A percentile compares a stretch with the other conserved stretches of the same genome.
phyloP scores from a whole-genome alignment of 2,797 vertebrate species.

The Pagetopsis macropterus region DNA sequence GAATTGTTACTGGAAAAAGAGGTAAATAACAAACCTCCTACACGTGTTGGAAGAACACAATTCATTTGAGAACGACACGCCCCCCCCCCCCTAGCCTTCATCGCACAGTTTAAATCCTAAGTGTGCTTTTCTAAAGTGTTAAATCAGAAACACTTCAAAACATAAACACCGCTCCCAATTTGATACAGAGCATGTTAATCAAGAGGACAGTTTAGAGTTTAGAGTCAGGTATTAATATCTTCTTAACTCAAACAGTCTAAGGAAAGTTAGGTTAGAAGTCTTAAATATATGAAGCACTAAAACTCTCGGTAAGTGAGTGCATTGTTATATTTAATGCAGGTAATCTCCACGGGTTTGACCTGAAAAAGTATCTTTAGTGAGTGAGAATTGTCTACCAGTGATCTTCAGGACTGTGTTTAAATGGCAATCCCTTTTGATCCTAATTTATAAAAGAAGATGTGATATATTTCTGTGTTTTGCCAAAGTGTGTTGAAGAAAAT shows the following conservation, averaged over 20 bases:
- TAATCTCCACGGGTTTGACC: too few species aligned
- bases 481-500: too few species aligned
- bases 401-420: too few species aligned
- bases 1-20: not conserved
- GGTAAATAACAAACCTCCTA: not conserved
- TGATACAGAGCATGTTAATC: slow-evolving; percentile 7
- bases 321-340: too few species aligned
- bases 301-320: not conserved
- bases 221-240: slow-evolving; percentile 15
- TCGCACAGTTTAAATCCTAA: slow-evolving; percentile 9
- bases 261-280: not conserved
- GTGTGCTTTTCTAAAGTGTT: slow-evolving; percentile 9
- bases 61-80: too few species aligned
- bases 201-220: slow-evolving; percentile 1
- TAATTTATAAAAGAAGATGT: too few species aligned
- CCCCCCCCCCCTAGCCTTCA: not conserved
- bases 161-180: slow-evolving; percentile 11
- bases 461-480: too few species aligned
- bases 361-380: too few species aligned
- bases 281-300: not conserved
- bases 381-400: too few species aligned
- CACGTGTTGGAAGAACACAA: too few species aligned
- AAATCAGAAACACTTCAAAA: slow-evolving; percentile 9
- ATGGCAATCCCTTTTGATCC: too few species aligned
- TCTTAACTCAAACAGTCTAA: not conserved